These are phyloP conservation scores for Myiopsitta monachus DNA, from an alignment of 2,113 vertebrate genomes.

Conservation along the genomic window DNA sequence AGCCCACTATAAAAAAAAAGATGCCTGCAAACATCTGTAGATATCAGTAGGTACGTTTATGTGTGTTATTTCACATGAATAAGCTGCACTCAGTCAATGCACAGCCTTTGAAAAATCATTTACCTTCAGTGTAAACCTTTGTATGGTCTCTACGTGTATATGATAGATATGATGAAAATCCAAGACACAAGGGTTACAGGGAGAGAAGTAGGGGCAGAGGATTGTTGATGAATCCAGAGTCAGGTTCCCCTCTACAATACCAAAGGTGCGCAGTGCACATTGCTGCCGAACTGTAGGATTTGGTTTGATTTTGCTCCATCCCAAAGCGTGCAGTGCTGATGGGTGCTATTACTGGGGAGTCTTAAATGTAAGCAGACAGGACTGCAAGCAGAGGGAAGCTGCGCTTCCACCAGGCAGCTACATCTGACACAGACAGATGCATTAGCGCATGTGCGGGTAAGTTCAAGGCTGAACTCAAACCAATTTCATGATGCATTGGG, in stretches of 20 bases:
- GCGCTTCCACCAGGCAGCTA: not conserved
- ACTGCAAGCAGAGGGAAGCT: not conserved
- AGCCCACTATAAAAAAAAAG: not conserved
- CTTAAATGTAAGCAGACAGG: not conserved
- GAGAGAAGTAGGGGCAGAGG: not conserved
- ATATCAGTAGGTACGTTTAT: not conserved
- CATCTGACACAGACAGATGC: not conserved
- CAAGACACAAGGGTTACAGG: not conserved
- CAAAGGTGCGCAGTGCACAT: rapidly evolving
- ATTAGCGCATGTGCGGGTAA: not conserved
- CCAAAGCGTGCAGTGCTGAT: rapidly evolving
- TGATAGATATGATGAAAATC: not conserved
- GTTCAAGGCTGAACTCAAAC: not conserved
- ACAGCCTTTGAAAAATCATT: not conserved
- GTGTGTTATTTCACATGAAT: not conserved
- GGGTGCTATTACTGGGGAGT: rapidly evolving
- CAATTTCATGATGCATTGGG: not conserved
- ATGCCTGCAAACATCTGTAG: not conserved
- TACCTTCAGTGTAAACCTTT: not conserved
- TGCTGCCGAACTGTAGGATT: not conserved
- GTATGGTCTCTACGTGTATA: not conserved
- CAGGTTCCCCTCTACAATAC: not conserved
- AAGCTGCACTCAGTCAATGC: not conserved
- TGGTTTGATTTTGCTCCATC: not conserved
- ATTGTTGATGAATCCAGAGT: not conserved